Percentiles rank a stretch among this genome's conserved stretches.
These are phyloP conservation scores for Prenolepis imparis DNA, from an alignment of 2,888 invertebrate species.

Conservation along the genomic window DNA sequence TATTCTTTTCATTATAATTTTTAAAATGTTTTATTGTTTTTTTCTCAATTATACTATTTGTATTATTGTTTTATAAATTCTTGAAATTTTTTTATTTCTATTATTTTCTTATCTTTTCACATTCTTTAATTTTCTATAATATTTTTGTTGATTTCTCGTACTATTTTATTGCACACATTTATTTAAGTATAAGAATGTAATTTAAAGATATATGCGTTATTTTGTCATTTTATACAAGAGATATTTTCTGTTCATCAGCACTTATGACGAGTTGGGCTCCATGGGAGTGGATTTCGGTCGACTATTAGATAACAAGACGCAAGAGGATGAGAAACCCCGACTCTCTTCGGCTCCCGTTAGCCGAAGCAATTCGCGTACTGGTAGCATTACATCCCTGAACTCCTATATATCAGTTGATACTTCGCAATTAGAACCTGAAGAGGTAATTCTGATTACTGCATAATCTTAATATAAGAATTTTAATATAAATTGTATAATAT, in stretches of 20 bases:
- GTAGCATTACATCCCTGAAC: conserved; percentile 82
- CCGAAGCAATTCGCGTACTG: conserved; percentile 81
- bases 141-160: conserved; percentile 22
- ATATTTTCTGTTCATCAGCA: conserved; percentile 79
- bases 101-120: too few species aligned
- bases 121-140: too few species aligned
- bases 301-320: conserved; percentile 87
- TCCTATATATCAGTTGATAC: conserved; percentile 81
- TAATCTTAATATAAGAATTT: not conserved
- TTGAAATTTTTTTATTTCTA: too few species aligned
- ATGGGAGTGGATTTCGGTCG: conserved; percentile 93
- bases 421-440: conserved; percentile 75
- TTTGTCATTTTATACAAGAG: not conserved
- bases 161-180: too few species aligned
- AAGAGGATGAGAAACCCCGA: conserved; percentile 81
- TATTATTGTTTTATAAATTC: too few species aligned
- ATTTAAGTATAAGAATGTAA: not conserved
- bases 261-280: conserved; percentile 91
- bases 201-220: not conserved
- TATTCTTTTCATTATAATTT: conserved; percentile 1
- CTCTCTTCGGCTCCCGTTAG: conserved; percentile 75
- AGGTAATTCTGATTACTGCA: conserved; percentile 68
- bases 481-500: not conserved
- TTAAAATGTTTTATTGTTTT: not conserved
- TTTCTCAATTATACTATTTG: too few species aligned